Evolutionary conservation across 2,797 vertebrate genomes (phyloP).

Genomic region (Macrochelys suwanniensis): DNA sequence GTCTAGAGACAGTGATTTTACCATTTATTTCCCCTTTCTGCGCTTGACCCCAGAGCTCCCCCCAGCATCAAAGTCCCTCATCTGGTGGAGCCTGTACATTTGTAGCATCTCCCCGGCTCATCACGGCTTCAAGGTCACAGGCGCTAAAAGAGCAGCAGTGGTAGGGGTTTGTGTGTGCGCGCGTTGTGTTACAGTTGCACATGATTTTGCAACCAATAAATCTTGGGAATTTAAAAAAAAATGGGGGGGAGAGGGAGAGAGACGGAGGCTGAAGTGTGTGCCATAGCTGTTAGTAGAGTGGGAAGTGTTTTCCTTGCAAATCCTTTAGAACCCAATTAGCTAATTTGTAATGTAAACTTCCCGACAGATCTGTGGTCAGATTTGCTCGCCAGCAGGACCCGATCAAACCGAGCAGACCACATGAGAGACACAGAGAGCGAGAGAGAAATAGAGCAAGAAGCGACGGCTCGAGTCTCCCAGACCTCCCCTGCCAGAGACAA

Average conservation of each 20-base stretch:
- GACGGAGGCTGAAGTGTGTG: slow-evolving; percentile 67
- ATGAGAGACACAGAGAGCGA: slow-evolving; percentile 27
- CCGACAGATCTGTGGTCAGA: slow-evolving; percentile 66
- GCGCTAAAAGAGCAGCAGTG: slow-evolving; percentile 84
- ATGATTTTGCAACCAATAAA: slow-evolving; percentile 81
- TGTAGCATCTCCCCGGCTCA: slow-evolving; percentile 82
- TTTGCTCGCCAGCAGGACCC: slow-evolving; percentile 59
- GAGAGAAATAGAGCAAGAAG: not conserved
- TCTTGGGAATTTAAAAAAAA: slow-evolving; percentile 67
- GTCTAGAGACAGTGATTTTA: slow-evolving; percentile 92
- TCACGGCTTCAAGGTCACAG: slow-evolving; percentile 86
- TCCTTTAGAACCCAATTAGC: slow-evolving; percentile 82
- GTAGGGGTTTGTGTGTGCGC: slow-evolving; percentile 59
- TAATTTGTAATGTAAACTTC: slow-evolving; percentile 80
- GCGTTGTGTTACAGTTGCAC: slow-evolving; percentile 77
- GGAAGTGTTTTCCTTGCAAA: slow-evolving; percentile 79
- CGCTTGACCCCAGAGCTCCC: slow-evolving; percentile 89
- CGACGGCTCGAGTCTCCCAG: not conserved
- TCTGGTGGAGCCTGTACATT: slow-evolving; percentile 84
- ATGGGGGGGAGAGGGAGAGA: slow-evolving; percentile 42
- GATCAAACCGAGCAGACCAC: slow-evolving; percentile 58
- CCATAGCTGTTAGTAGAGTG: slow-evolving; percentile 76
- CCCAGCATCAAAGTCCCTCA: slow-evolving; percentile 89
- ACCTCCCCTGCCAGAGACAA: not conserved
- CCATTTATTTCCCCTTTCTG: slow-evolving; percentile 90